Percentiles rank a stretch among this genome's conserved stretches.
Conservation (phyloP, 2,113 vertebrate genomes). For the Malurus cyaneus region DNA sequence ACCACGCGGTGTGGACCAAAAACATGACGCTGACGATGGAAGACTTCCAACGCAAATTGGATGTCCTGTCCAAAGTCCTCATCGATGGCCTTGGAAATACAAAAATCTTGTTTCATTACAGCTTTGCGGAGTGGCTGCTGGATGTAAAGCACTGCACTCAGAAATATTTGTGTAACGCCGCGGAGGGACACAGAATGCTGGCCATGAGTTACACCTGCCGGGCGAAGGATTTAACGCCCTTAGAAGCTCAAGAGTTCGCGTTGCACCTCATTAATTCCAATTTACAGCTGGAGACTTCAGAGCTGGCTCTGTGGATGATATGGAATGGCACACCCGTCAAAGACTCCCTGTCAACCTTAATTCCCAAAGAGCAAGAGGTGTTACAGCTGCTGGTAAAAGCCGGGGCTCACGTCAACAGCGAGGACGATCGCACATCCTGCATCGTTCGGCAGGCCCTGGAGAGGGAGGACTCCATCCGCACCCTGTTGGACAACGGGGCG, state of each 20-base stretch:
- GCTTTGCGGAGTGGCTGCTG: slow-evolving; percentile 96
- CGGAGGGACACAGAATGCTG: slow-evolving; percentile 95
- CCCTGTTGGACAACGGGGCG: slow-evolving; percentile 90
- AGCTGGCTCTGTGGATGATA: slow-evolving; percentile 97
- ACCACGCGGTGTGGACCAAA: slow-evolving; percentile 97
- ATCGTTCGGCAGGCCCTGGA: slow-evolving; percentile 94
- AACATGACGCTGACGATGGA: slow-evolving; percentile 90
- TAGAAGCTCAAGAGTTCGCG: slow-evolving; percentile 95
- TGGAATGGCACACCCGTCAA: slow-evolving; percentile 96
- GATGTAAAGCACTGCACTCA: slow-evolving; percentile 98
- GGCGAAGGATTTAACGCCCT: slow-evolving; percentile 88
- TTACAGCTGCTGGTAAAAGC: slow-evolving; percentile 94
- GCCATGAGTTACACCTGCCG: slow-evolving; percentile 96
- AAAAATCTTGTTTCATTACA: slow-evolving; percentile 98
- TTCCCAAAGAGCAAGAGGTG: slow-evolving; percentile 95
- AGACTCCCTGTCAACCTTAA: slow-evolving; percentile 89
- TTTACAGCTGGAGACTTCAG: slow-evolving; percentile 88
- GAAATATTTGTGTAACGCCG: slow-evolving; percentile 95
- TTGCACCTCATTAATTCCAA: slow-evolving; percentile 94
- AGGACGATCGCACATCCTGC: slow-evolving; percentile 89
- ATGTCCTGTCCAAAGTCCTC: slow-evolving; percentile 93
- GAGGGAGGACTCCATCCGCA: slow-evolving; percentile 93
- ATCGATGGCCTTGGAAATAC: slow-evolving; percentile 88
- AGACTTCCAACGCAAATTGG: slow-evolving; percentile 96
- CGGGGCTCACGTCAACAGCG: slow-evolving; percentile 92